These are phyloP conservation scores for Onychostoma macrolepis DNA, from an alignment of 2,113 vertebrate species.

Conservation along the genomic window DNA sequence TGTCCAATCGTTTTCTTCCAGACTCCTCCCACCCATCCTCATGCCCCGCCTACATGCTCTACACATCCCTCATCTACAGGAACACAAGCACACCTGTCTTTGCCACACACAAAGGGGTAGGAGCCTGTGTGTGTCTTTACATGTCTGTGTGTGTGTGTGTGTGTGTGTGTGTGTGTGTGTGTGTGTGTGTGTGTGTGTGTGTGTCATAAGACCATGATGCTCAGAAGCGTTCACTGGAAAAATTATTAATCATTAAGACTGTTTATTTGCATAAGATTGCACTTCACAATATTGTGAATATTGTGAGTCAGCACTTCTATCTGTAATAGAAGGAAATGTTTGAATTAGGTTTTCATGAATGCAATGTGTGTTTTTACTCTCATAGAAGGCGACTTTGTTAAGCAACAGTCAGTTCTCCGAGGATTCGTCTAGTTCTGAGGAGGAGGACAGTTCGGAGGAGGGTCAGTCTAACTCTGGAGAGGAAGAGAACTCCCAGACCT, in stretches of 20 bases:
- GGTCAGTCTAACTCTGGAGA: conserved; percentile 85
- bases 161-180: too few relatives aligned
- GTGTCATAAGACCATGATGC: not conserved
- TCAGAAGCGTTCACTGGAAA: not conserved
- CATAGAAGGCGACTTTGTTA: conserved; percentile 91
- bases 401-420: conserved; percentile 88
- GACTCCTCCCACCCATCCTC: conserved; percentile 79
- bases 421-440: conserved; percentile 90
- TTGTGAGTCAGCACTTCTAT: not conserved
- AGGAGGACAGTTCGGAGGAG: conserved; percentile 83
- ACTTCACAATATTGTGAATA: too few relatives aligned
- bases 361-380: conserved; percentile 21
- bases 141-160: too few relatives aligned
- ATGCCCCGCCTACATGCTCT: conserved; percentile 84
- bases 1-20: conserved; percentile 67
- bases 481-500: conserved; percentile 87
- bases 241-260: not conserved
- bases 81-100: conserved; percentile 92
- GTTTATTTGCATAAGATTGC: not conserved
- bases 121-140: conserved; percentile 16
- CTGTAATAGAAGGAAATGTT: not conserved
- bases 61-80: conserved; percentile 93
- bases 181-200: not conserved
- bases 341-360: not conserved
- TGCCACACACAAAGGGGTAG: conserved; percentile 94